Percentiles rank a stretch among this genome's conserved stretches.
phyloP scores from a whole-genome alignment of 1,140 invertebrate genomes.

The Zophobas morio region DNA sequence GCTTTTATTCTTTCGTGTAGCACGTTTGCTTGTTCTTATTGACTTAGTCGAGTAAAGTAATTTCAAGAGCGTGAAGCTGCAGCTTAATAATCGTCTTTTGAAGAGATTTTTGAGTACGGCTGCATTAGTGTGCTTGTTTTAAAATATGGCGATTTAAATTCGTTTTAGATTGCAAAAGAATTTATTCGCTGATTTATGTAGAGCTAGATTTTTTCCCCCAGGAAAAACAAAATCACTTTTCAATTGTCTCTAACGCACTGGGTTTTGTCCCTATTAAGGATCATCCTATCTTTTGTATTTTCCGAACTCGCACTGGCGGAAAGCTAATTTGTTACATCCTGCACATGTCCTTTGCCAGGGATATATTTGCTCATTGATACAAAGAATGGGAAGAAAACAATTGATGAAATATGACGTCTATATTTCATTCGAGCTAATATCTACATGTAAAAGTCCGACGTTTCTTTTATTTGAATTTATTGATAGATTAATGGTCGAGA shows the following conservation, averaged over 20 bases:
- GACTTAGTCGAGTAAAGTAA: too few relatives aligned
- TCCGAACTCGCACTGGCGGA: constrained; percentile 23
- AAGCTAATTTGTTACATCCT: constrained; percentile 35
- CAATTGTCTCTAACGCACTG: constrained; percentile 19
- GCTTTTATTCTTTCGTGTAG: too few relatives aligned
- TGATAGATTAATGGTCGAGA: constrained; percentile 5
- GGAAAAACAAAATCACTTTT: constrained; percentile 24
- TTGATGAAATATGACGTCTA: constrained; percentile 24
- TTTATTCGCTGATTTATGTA: background rate
- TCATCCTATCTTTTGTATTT: constrained; percentile 22
- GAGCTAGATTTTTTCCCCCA: constrained; percentile 1
- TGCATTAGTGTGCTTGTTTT: too few relatives aligned
- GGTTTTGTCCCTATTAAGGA: constrained; percentile 25
- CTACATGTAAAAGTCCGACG: background rate
- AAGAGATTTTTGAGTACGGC: too few relatives aligned
- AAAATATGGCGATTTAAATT: too few relatives aligned
- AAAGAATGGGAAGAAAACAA: constrained; percentile 24
- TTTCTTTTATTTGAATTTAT: constrained; percentile 14
- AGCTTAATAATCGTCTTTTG: too few relatives aligned
- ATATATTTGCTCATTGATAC: constrained; percentile 13
- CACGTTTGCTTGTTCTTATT: too few relatives aligned
- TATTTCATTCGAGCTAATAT: constrained; percentile 1
- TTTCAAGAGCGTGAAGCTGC: too few relatives aligned
- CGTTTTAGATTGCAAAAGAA: background rate
- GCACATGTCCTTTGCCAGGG: constrained; percentile 13